A percentile compares a stretch with the other conserved stretches of the same genome.
phyloP scores from a whole-genome alignment of 1,140 invertebrate genomes.

The Microvelia longipes region DNA sequence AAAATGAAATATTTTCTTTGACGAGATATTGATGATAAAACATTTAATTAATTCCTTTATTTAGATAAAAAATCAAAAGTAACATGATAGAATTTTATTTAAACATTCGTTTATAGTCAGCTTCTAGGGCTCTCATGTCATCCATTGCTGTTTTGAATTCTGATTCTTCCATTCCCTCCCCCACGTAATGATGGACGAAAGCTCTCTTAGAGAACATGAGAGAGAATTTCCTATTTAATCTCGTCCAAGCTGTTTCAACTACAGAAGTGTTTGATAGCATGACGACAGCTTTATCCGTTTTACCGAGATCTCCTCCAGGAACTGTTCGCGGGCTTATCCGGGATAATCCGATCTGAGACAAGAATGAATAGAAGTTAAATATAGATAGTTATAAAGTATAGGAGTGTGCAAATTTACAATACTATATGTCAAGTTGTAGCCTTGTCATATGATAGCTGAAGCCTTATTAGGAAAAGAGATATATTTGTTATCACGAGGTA shows the following conservation, averaged over 20 bases:
- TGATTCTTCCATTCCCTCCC: slow-evolving; percentile 64
- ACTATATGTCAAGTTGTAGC: too few species aligned
- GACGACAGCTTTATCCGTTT: slow-evolving; percentile 41
- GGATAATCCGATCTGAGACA: slow-evolving; percentile 39
- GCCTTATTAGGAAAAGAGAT: too few species aligned
- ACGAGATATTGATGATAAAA: too few species aligned
- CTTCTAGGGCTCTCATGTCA: slow-evolving; percentile 42
- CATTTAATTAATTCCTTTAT: too few species aligned
- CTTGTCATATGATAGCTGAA: too few species aligned
- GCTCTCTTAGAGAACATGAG: slow-evolving; percentile 51
- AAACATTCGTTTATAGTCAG: slow-evolving; percentile 36
- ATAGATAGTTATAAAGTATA: too few species aligned
- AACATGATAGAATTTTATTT: background rate
- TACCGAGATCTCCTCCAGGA: slow-evolving; percentile 40
- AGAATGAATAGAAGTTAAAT: background rate
- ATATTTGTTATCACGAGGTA: too few species aligned
- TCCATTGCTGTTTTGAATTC: slow-evolving; percentile 52
- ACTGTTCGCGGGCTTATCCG: slow-evolving; percentile 54
- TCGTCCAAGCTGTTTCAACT: slow-evolving; percentile 60
- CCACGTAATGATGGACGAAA: slow-evolving; percentile 39
- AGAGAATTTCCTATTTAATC: slow-evolving; percentile 68
- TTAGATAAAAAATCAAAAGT: too few species aligned
- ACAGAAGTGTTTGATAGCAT: slow-evolving; percentile 74
- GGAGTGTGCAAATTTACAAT: too few species aligned
- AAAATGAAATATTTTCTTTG: too few species aligned